Evolutionary conservation across 2,797 vertebrate species (phyloP).

Genomic region (Oreochromis grahami): DNA sequence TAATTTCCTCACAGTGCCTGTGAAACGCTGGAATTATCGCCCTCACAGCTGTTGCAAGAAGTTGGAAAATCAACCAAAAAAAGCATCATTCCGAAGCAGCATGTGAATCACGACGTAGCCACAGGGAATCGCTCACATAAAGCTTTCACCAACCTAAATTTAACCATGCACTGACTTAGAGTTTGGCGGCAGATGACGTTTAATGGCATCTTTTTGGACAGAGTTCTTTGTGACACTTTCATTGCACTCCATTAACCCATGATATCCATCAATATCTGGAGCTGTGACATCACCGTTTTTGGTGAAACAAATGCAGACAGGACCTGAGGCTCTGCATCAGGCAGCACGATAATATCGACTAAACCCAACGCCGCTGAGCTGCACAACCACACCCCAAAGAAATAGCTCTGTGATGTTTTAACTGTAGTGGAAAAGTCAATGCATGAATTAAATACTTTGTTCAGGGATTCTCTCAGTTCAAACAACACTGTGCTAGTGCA

Average conservation of each 20-base stretch:
- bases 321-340: neutral
- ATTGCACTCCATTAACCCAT: neutral
- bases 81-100: neutral
- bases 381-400: neutral
- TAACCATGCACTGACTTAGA: neutral
- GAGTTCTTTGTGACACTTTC: neutral
- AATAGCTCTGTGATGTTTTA: neutral
- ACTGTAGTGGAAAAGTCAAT: conserved; percentile 6
- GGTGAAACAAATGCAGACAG: neutral
- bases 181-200: neutral
- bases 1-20: neutral
- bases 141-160: neutral
- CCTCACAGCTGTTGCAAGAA: neutral
- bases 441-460: conserved; percentile 43
- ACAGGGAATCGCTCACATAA: neutral
- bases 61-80: neutral
- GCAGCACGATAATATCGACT: neutral
- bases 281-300: neutral
- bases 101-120: neutral
- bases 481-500: conserved; percentile 3
- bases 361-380: neutral
- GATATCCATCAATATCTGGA: neutral
- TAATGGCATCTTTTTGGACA: neutral
- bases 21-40: neutral
- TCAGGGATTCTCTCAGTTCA: conserved; percentile 26